phyloP scores from a whole-genome alignment of 2,888 invertebrate species.

The Tenthredo mesomela region DNA sequence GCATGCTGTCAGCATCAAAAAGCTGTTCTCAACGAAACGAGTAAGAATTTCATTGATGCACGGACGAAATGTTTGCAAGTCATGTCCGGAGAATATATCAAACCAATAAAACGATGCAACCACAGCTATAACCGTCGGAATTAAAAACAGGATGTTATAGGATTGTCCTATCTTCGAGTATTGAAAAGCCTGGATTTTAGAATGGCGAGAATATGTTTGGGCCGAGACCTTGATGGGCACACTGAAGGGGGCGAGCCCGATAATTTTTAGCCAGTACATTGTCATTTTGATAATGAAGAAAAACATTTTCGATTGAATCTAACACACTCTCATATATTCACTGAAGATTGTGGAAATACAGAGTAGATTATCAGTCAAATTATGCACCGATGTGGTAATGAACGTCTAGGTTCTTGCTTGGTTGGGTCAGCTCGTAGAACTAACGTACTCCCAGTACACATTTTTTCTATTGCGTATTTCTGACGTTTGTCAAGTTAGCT shows the following conservation, averaged over 20 bases:
- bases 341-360: background rate
- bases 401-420: background rate
- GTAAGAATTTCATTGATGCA: too few species aligned
- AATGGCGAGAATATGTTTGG: background rate
- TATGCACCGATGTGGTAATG: background rate
- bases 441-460: background rate
- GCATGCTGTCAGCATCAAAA: background rate
- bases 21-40: too few species aligned
- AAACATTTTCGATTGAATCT: background rate
- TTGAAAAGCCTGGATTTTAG: background rate
- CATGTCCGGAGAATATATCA: background rate
- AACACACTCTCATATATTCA: slow-evolving; percentile 2
- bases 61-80: background rate
- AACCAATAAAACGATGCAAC: background rate
- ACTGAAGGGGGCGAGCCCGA: background rate
- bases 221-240: background rate
- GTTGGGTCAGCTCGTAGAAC: background rate
- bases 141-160: background rate
- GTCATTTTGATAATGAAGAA: background rate
- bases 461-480: background rate
- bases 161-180: background rate
- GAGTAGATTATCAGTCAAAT: background rate
- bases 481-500: background rate
- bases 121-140: background rate
- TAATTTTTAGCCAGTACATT: background rate